phyloP scores from a whole-genome alignment of 37 sponge, comb jelly and placozoan species.

The Oopsacas minuta region DNA sequence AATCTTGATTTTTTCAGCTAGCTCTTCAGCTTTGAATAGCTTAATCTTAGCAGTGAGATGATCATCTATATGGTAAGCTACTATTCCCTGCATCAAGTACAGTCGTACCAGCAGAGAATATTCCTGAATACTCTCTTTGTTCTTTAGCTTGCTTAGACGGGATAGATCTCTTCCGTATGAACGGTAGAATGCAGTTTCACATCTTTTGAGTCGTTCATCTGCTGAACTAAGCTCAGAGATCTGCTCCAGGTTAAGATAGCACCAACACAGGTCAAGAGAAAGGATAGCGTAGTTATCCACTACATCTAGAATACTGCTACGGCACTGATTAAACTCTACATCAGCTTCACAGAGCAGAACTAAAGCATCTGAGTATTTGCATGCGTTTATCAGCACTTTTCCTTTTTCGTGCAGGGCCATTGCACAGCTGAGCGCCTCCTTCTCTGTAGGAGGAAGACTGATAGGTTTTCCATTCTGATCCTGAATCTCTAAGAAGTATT shows the following conservation, averaged over 20 bases:
- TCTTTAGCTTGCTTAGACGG: constrained; percentile 13
- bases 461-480: constrained; percentile 5
- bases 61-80: constrained; percentile 4
- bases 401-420: constrained; percentile 18
- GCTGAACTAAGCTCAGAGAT: not conserved
- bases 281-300: constrained; percentile 21
- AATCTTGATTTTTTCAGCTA: not conserved
- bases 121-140: not conserved
- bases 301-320: not conserved
- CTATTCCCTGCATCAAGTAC: constrained; percentile 18
- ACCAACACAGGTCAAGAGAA: constrained; percentile 18
- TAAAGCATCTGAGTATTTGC: not conserved
- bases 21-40: not conserved
- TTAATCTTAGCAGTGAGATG: not conserved
- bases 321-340: constrained; percentile 15
- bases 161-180: not conserved
- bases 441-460: not conserved
- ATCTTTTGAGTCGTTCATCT: not conserved
- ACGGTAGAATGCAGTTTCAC: not conserved
- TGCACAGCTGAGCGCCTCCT: not conserved
- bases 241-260: constrained; percentile 8
- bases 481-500: not conserved
- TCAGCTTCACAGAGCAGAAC: not conserved
- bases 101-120: not conserved
- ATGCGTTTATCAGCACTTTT: not conserved